These are phyloP conservation scores for Leptinotarsa haldemani DNA, from an alignment of 2,888 invertebrate genomes.

Conservation along the genomic window DNA sequence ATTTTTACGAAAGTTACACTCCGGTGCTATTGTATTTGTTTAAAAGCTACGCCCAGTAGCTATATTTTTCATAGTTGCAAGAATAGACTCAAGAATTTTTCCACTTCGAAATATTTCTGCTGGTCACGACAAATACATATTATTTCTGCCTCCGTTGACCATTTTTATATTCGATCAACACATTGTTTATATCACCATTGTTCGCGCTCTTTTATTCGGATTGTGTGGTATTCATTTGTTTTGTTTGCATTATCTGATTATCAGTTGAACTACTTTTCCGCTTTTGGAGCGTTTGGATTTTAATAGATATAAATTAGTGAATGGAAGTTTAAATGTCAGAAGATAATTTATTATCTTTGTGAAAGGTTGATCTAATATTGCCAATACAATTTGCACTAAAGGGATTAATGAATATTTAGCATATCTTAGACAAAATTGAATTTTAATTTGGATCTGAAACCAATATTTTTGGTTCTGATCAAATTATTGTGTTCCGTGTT, in stretches of 20 bases:
- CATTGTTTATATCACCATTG: constrained; percentile 67
- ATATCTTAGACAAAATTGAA: not conserved
- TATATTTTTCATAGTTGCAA: constrained; percentile 50
- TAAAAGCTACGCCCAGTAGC: constrained; percentile 49
- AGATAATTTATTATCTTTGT: not conserved
- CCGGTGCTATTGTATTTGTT: constrained; percentile 43
- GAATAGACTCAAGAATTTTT: constrained; percentile 57
- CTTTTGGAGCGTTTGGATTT: constrained; percentile 10
- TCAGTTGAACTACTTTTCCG: constrained; percentile 24
- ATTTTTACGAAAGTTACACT: constrained; percentile 37
- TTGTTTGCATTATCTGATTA: constrained; percentile 53
- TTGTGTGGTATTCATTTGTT: constrained; percentile 66
- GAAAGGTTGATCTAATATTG: not conserved
- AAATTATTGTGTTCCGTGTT: no score
- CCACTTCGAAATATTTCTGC: constrained; percentile 58
- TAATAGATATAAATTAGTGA: constrained; percentile 1
- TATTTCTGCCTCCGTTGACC: constrained; percentile 62
- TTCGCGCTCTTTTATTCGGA: constrained; percentile 65
- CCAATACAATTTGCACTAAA: not conserved
- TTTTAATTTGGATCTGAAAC: not conserved
- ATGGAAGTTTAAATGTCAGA: not conserved
- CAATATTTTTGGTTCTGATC: no score
- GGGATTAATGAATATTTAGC: not conserved
- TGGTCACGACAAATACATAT: constrained; percentile 64
- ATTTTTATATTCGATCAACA: constrained; percentile 61